Evolutionary conservation across 2,113 vertebrate genomes (phyloP), one percentile per base, ranked within the genome.

Genomic region (Sylvilagus bachmani): DNA sequence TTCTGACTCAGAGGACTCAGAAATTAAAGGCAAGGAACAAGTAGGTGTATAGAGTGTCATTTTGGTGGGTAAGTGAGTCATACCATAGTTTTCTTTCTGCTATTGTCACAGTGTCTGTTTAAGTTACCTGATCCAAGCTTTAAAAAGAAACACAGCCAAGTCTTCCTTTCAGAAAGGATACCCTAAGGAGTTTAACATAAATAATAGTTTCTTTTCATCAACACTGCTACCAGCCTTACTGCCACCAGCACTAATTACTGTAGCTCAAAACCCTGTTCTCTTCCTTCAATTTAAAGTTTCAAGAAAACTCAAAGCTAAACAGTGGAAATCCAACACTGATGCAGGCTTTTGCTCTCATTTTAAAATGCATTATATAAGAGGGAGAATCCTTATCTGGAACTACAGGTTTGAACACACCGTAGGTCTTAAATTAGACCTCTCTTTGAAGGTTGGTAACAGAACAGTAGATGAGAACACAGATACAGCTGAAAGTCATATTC

Each of bases 371-470:
- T 97, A 95, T 93, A 17, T 86, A 97, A 97, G 79, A 94, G 53
- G 83, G 94, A 92, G 83, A 97, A 95, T 95, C 96, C 97, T 97
- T 95, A 95, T 96, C 90, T 95, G 80, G 86, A 96, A 95, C 51
- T 86, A 81, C 86, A 97, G 92, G 87, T 79, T 97, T 93, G 90
- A 97, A 90, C 66, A 84, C 53, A 96, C 88, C 6, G 0, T 27
- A 38, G 55, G 86, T 44, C 96, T 97, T 94, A 91, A 96, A 95
- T 96, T 97, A 94, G 70, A 94, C 88, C 67, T 93, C 55, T 89
- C 95, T 96, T 96, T 89, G 88, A 97, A 97, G 89, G 82, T 97
- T 29, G 87, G 77, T 94, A 86, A 93, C 90, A 91, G 36, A 91
- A 62, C 89, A 38, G 86, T 89, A 95, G 96, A 97, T 90, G 64